Evolutionary conservation across 2,888 invertebrate genomes (phyloP).

Genomic region (Andrena bucephala): DNA sequence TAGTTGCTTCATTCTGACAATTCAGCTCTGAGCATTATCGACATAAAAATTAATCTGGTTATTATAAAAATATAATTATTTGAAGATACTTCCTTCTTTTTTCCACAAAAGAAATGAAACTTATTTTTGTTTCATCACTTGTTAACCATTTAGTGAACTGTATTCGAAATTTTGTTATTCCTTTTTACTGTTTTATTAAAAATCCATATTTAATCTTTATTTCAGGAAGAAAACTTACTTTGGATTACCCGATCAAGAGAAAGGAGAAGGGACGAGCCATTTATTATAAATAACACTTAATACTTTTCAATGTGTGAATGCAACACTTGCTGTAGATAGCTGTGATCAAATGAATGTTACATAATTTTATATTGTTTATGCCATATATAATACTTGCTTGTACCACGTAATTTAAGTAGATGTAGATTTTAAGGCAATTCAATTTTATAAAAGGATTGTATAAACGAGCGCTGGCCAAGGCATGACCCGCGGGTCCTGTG

Average conservation of each 20-base stretch:
- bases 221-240: constrained; percentile 77
- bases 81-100: not conserved
- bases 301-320: not conserved
- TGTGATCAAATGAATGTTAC: constrained; percentile 3
- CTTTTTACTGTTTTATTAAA: not conserved
- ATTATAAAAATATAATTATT: too few relatives aligned
- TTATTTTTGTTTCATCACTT: too few relatives aligned
- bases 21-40: too few relatives aligned
- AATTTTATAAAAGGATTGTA: constrained; percentile 2
- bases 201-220: constrained; percentile 28
- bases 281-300: constrained; percentile 39
- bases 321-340: constrained; percentile 39
- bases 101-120: not conserved
- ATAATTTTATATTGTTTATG: constrained; percentile 26
- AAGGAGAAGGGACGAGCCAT: constrained; percentile 46
- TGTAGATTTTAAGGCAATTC: not conserved
- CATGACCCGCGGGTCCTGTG: too few relatives aligned
- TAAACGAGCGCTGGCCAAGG: not conserved
- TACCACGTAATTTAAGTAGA: constrained; percentile 8
- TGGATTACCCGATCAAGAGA: constrained; percentile 77
- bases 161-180: too few relatives aligned
- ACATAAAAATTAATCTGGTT: too few relatives aligned
- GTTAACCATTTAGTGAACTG: too few relatives aligned
- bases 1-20: too few relatives aligned
- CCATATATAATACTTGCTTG: not conserved